Conservation (phyloP, 2,797 vertebrate genomes). For the Gymnothorax javanicus region DNA sequence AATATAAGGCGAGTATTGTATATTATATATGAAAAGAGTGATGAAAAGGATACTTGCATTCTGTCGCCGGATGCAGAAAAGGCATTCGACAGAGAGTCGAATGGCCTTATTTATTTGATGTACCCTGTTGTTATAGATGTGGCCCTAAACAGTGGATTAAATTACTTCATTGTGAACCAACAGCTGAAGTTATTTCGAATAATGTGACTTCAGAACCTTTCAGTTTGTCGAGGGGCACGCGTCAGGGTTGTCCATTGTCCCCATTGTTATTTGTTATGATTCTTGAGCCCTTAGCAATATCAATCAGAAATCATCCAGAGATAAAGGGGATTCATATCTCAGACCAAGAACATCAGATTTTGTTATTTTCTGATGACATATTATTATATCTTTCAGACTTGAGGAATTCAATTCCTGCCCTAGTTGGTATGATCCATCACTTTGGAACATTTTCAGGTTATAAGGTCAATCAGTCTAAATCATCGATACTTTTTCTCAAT, state of each 20-base stretch:
- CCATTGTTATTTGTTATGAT: conserved; percentile 8
- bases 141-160: conserved; percentile 25
- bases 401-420: too few species aligned
- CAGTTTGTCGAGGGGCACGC: neutral
- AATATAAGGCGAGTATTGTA: conserved; percentile 27
- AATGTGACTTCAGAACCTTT: conserved; percentile 25
- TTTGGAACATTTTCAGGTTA: too few species aligned
- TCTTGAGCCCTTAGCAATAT: too few species aligned
- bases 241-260: conserved; percentile 13
- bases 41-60: neutral
- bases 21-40: conserved; percentile 14
- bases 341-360: too few species aligned
- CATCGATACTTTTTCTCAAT: too few species aligned
- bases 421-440: too few species aligned
- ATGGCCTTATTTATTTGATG: conserved; percentile 31
- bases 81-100: conserved; percentile 23
- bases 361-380: too few species aligned
- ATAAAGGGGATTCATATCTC: too few species aligned
- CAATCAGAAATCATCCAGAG: too few species aligned
- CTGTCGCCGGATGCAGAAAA: conserved; percentile 28
- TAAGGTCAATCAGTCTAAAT: too few species aligned
- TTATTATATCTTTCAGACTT: too few species aligned
- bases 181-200: conserved; percentile 24
- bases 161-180: neutral
- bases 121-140: conserved; percentile 19